Conservation (phyloP, 2,113 vertebrate genomes). For the Acrocephalus arundinaceus region DNA sequence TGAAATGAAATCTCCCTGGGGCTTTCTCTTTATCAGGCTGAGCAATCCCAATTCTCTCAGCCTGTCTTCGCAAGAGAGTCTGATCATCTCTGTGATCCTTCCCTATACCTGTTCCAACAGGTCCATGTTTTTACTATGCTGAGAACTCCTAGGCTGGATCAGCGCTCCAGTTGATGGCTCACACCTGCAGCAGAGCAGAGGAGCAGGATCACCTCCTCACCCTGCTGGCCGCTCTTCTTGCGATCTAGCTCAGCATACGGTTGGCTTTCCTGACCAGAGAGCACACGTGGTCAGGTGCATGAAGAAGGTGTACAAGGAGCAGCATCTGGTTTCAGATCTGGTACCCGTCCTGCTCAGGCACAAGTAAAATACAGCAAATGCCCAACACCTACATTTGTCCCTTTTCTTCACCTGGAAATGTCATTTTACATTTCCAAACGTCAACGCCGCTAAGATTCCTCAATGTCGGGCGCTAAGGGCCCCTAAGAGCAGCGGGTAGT, state of each 20-base stretch:
- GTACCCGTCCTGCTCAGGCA: too few relatives aligned
- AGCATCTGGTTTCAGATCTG: neutral
- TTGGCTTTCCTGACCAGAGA: neutral
- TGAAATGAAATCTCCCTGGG: neutral
- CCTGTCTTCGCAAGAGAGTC: neutral
- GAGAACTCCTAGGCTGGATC: neutral
- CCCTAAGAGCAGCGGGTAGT: accelerated
- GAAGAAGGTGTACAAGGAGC: accelerated
- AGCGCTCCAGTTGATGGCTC: neutral
- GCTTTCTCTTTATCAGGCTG: neutral
- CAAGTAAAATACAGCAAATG: accelerated
- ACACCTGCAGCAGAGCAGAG: neutral
- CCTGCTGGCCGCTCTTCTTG: neutral
- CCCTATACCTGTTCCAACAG: neutral
- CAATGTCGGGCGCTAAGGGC: accelerated
- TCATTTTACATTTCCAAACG: neutral
- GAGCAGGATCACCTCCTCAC: neutral
- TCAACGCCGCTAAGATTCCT: accelerated
- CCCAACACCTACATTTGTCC: neutral
- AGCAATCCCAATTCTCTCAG: neutral
- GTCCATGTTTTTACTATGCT: neutral
- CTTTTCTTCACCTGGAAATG: neutral
- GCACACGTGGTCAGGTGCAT: too few relatives aligned
- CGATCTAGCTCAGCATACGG: neutral
- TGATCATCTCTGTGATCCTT: neutral